Conservation (phyloP, 2,797 vertebrate genomes). For the Astyanax mexicanus region DNA sequence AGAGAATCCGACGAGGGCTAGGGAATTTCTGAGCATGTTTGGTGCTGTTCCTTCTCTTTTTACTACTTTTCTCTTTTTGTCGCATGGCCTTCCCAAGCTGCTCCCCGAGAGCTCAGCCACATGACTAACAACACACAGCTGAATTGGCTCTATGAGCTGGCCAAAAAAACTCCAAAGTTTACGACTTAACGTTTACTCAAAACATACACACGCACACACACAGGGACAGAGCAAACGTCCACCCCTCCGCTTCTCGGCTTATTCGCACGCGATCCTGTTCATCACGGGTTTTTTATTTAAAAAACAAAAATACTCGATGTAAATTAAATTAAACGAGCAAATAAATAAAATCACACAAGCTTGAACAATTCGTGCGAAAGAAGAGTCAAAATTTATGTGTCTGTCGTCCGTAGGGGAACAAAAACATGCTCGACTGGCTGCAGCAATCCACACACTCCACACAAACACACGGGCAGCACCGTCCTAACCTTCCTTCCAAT, state of each 20-base stretch:
- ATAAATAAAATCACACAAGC: constrained; percentile 6
- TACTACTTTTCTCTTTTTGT: constrained; percentile 71
- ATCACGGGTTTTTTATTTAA: neutral
- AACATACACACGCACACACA: neutral
- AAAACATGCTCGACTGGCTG: constrained; percentile 93
- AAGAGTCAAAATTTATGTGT: constrained; percentile 57
- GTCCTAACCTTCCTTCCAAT: neutral
- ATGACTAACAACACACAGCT: constrained; percentile 50
- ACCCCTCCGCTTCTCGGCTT: constrained; percentile 45
- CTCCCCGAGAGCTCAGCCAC: constrained; percentile 57
- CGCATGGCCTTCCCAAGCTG: constrained; percentile 68
- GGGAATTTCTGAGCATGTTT: constrained; percentile 70
- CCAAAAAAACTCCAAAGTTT: constrained; percentile 49
- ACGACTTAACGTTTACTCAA: constrained; percentile 29
- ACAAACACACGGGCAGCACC: neutral
- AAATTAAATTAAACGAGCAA: too few relatives aligned
- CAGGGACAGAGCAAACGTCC: neutral
- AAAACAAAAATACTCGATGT: too few relatives aligned
- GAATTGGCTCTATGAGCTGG: constrained; percentile 55
- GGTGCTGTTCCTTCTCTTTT: constrained; percentile 65
- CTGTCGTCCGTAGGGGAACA: constrained; percentile 69
- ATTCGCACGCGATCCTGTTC: constrained; percentile 41
- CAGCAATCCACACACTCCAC: constrained; percentile 44
- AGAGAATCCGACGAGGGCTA: constrained; percentile 77
- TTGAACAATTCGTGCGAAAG: constrained; percentile 27